These are phyloP conservation scores for Pseudoips prasinana DNA, from an alignment of 2,888 invertebrate species.

Conservation along the genomic window DNA sequence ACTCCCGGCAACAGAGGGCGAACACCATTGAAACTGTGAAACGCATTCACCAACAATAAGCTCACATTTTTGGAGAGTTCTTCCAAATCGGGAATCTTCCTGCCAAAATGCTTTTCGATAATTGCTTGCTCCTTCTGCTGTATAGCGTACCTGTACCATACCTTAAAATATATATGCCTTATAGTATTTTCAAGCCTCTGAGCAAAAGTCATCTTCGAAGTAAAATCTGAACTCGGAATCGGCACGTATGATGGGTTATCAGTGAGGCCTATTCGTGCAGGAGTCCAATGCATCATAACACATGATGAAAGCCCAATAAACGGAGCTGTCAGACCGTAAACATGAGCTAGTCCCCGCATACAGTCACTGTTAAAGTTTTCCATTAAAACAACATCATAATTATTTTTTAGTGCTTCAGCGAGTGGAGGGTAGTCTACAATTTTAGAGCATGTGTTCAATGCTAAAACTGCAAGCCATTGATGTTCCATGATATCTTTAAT, in stretches of 20 bases:
- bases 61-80: constrained; percentile 66
- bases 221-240: constrained; percentile 38
- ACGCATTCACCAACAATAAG: constrained; percentile 70
- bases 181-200: constrained; percentile 68
- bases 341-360: constrained; percentile 63
- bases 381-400: constrained; percentile 71
- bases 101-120: constrained; percentile 51
- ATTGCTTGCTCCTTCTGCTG: constrained; percentile 43
- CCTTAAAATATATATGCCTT: constrained; percentile 30
- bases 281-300: constrained; percentile 59
- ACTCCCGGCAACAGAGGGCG: constrained; percentile 64
- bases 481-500: constrained; percentile 45
- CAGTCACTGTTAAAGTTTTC: constrained; percentile 77
- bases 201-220: constrained; percentile 59
- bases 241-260: constrained; percentile 68
- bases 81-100: constrained; percentile 48
- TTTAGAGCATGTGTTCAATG: no score
- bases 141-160: constrained; percentile 42
- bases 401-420: constrained; percentile 37
- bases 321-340: constrained; percentile 50
- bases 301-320: constrained; percentile 63
- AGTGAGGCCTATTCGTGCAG: constrained; percentile 53
- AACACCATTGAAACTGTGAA: constrained; percentile 62
- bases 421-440: constrained; percentile 18
- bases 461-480: no score